Evolutionary conservation across 2,888 invertebrate genomes (phyloP), one percentile per base, ranked within the genome.

Genomic region (Drosophila borealis): DNA sequence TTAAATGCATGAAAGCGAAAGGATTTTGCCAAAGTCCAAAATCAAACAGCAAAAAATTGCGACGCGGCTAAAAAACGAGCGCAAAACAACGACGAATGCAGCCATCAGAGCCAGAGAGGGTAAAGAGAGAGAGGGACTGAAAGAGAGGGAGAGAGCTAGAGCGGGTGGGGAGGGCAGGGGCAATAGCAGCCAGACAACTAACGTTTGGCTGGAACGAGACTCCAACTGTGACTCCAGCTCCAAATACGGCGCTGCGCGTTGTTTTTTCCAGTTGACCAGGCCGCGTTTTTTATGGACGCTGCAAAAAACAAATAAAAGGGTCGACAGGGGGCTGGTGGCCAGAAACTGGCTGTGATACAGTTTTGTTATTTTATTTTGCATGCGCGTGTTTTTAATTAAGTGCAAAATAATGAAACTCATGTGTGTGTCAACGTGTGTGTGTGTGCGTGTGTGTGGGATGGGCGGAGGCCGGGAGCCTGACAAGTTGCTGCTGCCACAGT

Each of bases 1-100:
- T 91, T 86, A 89, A 84, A 90, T 90, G 91, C 90, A 90, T 91
- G 92, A 91, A 92, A 91, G 92, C 92, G 91, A 91, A 91, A 91
- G 91, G 91, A 91, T 91, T 91, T 91, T 78, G 79, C 76, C 88
- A 81, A 81, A 81, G 84, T 79, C 84, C 82, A 81, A 88, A 80
- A 87, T 78, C 90, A 88, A 87, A 87, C 74, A 87, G 78, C 78
- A 78, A 75, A 83, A 70, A 80, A 71, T 77, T 74, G 69, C 79
- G 85, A 71, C 83, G 86, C 86, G 86, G 37, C 73, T 62, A 55
- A 54, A 50, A 64, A 75, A 45, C 55, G 41, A 48, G 46, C 41
- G 29, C 48, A 63, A 70, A 83, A 70, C 83, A 71, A 74, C 55
- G 74, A 63, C 70, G 64, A 53, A 50, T 25, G 39, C 62, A 46